A percentile compares a stretch with the other conserved stretches of the same genome.
phyloP scores from a whole-genome alignment of 2,888 invertebrate genomes.

The Mythimna pallens region DNA sequence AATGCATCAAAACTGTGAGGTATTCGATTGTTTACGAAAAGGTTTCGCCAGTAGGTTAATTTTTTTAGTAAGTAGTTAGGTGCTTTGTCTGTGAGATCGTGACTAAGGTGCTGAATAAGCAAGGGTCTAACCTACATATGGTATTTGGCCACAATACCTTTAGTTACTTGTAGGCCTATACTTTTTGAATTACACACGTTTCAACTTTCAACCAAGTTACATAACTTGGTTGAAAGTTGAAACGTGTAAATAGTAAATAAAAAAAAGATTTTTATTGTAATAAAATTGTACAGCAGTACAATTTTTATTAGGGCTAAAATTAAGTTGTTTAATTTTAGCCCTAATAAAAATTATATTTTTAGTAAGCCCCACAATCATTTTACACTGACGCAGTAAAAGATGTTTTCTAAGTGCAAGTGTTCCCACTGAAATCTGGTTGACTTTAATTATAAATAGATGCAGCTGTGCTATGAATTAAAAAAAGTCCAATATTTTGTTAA shows the following conservation, averaged over 20 bases:
- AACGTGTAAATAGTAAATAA: not conserved
- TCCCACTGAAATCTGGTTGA: not conserved
- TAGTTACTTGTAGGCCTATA: conserved; percentile 29
- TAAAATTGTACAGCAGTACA: conserved; percentile 2
- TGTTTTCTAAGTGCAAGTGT: not conserved
- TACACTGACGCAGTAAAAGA: not conserved
- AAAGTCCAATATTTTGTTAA: too few relatives aligned
- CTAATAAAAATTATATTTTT: not conserved
- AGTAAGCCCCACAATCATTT: not conserved
- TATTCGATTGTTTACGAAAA: conserved; percentile 13
- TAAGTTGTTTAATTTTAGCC: not conserved
- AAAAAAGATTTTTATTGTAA: not conserved
- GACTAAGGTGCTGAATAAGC: conserved; percentile 39
- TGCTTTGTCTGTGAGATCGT: conserved; percentile 31
- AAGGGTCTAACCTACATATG: conserved; percentile 24
- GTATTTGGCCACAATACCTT: not conserved
- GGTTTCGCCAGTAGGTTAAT: conserved; percentile 12
- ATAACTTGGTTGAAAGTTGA: too few relatives aligned
- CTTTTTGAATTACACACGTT: conserved; percentile 2
- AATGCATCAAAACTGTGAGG: not conserved
- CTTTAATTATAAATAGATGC: not conserved
- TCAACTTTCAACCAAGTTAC: conserved; percentile 6
- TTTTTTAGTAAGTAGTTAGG: conserved; percentile 21
- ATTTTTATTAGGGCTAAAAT: too few relatives aligned
- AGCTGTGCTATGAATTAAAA: not conserved